Percentiles rank a stretch among this genome's conserved stretches.
phyloP scores from a whole-genome alignment of 2,113 vertebrate genomes.

The Aegithalos caudatus region DNA sequence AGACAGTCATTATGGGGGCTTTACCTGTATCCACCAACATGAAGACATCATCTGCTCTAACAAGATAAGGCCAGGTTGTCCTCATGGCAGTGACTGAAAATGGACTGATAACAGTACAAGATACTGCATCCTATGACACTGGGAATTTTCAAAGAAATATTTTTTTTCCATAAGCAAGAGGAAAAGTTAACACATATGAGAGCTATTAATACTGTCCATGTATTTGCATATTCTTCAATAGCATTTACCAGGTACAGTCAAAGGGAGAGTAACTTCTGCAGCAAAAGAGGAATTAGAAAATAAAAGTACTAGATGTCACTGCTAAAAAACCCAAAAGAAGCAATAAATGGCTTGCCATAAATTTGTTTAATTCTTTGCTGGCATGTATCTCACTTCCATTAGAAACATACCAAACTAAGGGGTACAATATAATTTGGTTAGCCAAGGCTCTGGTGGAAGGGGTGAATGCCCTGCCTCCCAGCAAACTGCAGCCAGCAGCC shows the following conservation, averaged over 20 bases:
- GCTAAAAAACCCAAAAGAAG: not conserved
- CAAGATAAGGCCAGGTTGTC: not conserved
- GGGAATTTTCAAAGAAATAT: not conserved
- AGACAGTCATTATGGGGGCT: not conserved
- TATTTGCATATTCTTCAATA: not conserved
- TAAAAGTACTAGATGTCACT: not conserved
- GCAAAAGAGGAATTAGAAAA: not conserved
- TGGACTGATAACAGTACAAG: not conserved
- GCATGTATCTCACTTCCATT: not conserved
- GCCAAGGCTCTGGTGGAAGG: not conserved
- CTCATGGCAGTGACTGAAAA: not conserved
- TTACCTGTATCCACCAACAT: not conserved
- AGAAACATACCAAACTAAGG: not conserved
- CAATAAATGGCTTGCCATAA: not conserved
- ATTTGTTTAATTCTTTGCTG: not conserved
- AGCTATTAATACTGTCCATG: not conserved
- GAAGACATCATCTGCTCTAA: not conserved
- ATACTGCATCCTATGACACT: not conserved
- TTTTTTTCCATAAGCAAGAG: not conserved
- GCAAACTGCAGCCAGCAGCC: not conserved
- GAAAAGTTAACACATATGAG: not conserved
- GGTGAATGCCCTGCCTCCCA: not conserved
- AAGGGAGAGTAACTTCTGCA: not conserved
- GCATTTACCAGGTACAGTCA: not conserved
- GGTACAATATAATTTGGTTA: not conserved